Evolutionary conservation across 2,113 vertebrate species (phyloP), one percentile per base, ranked within the genome.

Genomic region (Leptobrachium leishanense): DNA sequence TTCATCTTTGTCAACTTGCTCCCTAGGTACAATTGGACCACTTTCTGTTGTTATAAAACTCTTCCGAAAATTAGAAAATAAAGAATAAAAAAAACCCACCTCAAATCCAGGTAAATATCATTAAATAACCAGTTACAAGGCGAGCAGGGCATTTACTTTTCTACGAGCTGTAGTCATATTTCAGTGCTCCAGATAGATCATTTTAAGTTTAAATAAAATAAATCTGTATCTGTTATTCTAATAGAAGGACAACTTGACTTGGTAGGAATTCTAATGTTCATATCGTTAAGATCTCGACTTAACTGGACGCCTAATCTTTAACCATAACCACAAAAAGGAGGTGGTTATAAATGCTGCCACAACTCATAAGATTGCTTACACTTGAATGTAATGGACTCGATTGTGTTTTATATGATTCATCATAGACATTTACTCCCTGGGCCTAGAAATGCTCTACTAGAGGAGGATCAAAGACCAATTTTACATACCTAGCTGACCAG

Each of bases 401-500:
- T 31, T 31, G 20, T 31, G 20, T 31, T 31, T 31, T 31, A 31
- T 67, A 67, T 7, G 6, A 67, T 67, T 41, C 31, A 4, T 67
- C 41, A 39, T 39, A 41, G 64, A 11, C 31, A 13, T 43, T 68
- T 15, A 15, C 2, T 68, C 41, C 41, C 7, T 40, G 2, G 41
- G 67, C 10, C 59, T 80, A 63, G 46, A 66, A 82, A 31, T 31
- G 20, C 74, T 71, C 42, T 1, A 80, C 46, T 68, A 73, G 66
- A 5, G 1, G 79, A 73, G 80, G 84, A 4, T 85, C 75, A 82
- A 89, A 86, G 4, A 77, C 2, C 20, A 67, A 84, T 75, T 76
- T 65, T 84, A 67, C 46, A 75, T 63, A 88, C 85, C 84, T 87
- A 87, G 80, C 79, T 85, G 68, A 75, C 72, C 81, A 82, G 69